Evolutionary conservation across 2,113 vertebrate species (phyloP).

Genomic region (Equus quagga): DNA sequence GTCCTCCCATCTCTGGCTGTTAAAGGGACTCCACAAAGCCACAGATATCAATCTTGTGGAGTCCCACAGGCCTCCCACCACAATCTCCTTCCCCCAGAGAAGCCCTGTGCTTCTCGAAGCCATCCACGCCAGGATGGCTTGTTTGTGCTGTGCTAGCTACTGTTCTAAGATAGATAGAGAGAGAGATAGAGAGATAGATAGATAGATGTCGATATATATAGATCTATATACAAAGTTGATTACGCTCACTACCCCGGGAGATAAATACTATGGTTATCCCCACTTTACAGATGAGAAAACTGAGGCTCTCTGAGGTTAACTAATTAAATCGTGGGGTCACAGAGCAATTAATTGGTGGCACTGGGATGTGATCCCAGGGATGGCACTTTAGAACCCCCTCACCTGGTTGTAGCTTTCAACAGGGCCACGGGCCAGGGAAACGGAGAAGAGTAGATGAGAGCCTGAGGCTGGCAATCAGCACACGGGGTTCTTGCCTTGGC

Average conservation of each 20-base stretch:
- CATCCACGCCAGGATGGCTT: neutral
- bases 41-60: neutral
- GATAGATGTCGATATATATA: neutral
- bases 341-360: fast-evolving
- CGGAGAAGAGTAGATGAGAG: neutral
- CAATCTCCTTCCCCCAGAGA: neutral
- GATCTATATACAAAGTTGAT: neutral
- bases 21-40: neutral
- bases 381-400: neutral
- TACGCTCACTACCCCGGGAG: neutral
- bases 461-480: neutral
- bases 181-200: no score
- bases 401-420: neutral
- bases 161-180: neutral
- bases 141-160: neutral
- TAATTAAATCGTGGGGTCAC: neutral
- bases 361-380: neutral
- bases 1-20: neutral
- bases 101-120: neutral
- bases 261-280: neutral
- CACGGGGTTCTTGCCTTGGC: neutral
- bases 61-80: neutral
- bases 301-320: neutral
- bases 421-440: neutral
- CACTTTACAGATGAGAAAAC: neutral